Conservation (phyloP, 2,113 vertebrate species). For the Bambusicola thoracicus region DNA sequence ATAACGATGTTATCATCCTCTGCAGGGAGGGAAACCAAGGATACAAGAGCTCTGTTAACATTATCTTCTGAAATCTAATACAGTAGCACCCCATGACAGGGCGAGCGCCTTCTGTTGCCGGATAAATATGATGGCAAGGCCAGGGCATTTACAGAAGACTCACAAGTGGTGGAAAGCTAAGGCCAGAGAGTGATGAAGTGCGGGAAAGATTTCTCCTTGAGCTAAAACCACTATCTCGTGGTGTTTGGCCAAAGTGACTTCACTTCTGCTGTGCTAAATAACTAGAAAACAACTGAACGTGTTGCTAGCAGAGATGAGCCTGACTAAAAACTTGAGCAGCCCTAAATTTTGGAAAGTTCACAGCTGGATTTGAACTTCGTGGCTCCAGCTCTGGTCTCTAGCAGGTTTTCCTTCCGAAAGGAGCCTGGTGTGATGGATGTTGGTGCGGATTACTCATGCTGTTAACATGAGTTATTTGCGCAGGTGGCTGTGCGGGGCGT, state of each 20-base stretch:
- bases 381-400: constrained; percentile 16
- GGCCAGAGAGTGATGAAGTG: constrained; percentile 46
- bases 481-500: constrained; percentile 48
- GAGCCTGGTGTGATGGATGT: constrained; percentile 51
- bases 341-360: constrained; percentile 56
- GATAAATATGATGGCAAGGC: neutral
- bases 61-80: neutral
- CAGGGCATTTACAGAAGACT: neutral
- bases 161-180: constrained; percentile 11
- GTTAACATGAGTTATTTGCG: constrained; percentile 74
- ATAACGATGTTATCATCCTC: neutral
- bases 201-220: constrained; percentile 52
- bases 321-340: neutral
- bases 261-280: constrained; percentile 31
- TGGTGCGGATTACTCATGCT: constrained; percentile 67
- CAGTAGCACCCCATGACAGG: neutral
- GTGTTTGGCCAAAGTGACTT: constrained; percentile 64
- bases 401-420: constrained; percentile 55
- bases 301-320: constrained; percentile 68
- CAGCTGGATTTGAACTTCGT: constrained; percentile 57
- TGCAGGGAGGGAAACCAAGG: neutral
- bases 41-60: neutral
- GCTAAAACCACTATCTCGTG: constrained; percentile 55
- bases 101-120: neutral
- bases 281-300: constrained; percentile 51